A percentile compares a stretch with the other conserved stretches of the same genome.
These are phyloP conservation scores for Proisotoma minuta DNA, from an alignment of 2,888 invertebrate genomes.

Conservation along the genomic window DNA sequence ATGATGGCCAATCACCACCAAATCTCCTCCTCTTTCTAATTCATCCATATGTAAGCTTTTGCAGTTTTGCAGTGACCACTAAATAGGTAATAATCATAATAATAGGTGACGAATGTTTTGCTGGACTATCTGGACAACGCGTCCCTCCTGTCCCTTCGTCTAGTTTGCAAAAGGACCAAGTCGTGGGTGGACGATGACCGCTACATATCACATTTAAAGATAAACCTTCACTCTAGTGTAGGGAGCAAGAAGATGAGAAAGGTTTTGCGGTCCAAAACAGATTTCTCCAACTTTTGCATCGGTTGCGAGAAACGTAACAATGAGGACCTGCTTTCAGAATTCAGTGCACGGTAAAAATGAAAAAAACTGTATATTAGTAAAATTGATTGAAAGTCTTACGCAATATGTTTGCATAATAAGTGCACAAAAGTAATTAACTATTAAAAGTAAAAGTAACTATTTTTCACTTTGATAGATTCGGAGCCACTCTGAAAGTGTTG, in stretches of 20 bases:
- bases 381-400: no score
- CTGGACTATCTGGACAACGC: slow-evolving; percentile 22
- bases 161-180: slow-evolving; percentile 24
- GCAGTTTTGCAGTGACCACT: neutral
- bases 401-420: no score
- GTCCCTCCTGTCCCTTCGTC: slow-evolving; percentile 20
- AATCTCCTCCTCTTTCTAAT: slow-evolving; percentile 24
- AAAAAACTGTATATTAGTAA: no score
- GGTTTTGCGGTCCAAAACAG: slow-evolving; percentile 24
- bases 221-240: slow-evolving; percentile 22
- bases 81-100: neutral
- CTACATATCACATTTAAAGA: slow-evolving; percentile 18
- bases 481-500: slow-evolving; percentile 12
- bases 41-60: slow-evolving; percentile 25
- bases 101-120: slow-evolving; percentile 26
- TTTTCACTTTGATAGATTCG: slow-evolving; percentile 20
- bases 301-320: slow-evolving; percentile 8
- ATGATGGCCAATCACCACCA: slow-evolving; percentile 9
- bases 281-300: slow-evolving; percentile 23
- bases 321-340: no score
- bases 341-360: no score
- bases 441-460: no score
- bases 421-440: no score
- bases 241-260: slow-evolving; percentile 30
- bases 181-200: slow-evolving; percentile 29